A percentile compares a stretch with the other conserved stretches of the same genome.
Conservation (phyloP, 2,113 vertebrate genomes). For the Menura novaehollandiae region DNA sequence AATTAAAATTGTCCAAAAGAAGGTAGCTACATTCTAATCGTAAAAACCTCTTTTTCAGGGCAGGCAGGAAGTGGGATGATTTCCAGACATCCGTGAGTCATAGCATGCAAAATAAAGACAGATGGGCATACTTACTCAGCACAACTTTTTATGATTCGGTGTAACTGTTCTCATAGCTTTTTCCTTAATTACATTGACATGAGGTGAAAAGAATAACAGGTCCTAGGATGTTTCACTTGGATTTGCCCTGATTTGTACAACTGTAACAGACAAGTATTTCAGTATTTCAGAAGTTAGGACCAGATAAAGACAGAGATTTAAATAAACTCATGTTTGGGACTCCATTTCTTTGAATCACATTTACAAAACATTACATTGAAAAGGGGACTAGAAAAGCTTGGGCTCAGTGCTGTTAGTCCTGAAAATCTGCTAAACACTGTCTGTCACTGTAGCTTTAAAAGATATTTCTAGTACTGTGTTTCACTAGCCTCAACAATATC, state of each 20-base stretch:
- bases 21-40: not conserved
- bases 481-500: not conserved
- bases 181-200: not conserved
- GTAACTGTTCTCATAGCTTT: not conserved
- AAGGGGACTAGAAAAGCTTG: not conserved
- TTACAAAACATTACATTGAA: not conserved
- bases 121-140: not conserved
- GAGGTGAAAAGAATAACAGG: not conserved
- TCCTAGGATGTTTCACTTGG: not conserved
- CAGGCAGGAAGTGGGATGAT: not conserved
- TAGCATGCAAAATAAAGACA: not conserved
- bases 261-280: not conserved
- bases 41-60: not conserved
- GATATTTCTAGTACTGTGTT: not conserved
- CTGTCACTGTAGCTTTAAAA: not conserved
- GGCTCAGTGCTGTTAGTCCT: not conserved
- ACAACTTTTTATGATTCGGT: not conserved
- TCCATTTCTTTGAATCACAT: not conserved
- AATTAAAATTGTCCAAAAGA: not conserved
- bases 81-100: slow-evolving; percentile 19
- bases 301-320: not conserved
- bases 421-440: not conserved
- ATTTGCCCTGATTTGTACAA: not conserved
- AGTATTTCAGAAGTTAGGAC: not conserved
- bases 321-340: not conserved